These are phyloP conservation scores for Pungitius pungitius DNA, from an alignment of 2,113 vertebrate species.

Conservation along the genomic window DNA sequence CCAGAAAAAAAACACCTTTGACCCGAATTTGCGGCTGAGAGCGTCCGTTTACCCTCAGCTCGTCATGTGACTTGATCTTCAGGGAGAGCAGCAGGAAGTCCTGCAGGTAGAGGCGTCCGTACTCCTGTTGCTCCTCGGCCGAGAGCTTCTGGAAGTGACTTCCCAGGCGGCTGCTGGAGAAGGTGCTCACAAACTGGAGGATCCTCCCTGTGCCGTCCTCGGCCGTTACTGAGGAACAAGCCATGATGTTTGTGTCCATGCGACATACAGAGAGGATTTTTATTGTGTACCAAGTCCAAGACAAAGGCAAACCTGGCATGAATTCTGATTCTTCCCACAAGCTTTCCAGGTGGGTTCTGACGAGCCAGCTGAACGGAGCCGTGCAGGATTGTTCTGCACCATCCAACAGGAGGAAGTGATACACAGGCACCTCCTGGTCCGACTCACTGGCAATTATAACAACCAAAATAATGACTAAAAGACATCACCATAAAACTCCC, in stretches of 20 bases:
- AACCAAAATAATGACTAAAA: background rate
- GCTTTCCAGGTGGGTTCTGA: constrained; percentile 64
- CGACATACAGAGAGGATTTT: too few relatives aligned
- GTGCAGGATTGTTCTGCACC: constrained; percentile 40
- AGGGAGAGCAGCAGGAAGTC: constrained; percentile 76
- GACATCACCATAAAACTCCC: background rate
- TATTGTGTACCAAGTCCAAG: background rate
- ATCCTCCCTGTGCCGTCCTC: constrained; percentile 57
- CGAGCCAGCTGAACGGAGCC: constrained; percentile 79
- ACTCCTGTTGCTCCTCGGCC: constrained; percentile 42
- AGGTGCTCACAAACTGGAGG: constrained; percentile 70
- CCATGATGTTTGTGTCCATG: background rate
- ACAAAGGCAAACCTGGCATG: constrained; percentile 64
- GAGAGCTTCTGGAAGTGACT: constrained; percentile 62
- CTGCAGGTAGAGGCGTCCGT: constrained; percentile 57
- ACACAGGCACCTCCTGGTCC: constrained; percentile 72
- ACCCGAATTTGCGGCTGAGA: background rate
- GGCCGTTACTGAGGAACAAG: constrained; percentile 51
- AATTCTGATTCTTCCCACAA: constrained; percentile 81
- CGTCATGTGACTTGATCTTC: constrained; percentile 65
- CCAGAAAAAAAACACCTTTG: background rate
- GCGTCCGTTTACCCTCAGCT: constrained; percentile 55
- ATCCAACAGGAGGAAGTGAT: constrained; percentile 65
- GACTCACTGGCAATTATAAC: constrained; percentile 46
- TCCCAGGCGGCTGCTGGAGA: constrained; percentile 65